These are phyloP conservation scores for Tapirus indicus DNA, from an alignment of 2,797 vertebrate species.

Conservation along the genomic window DNA sequence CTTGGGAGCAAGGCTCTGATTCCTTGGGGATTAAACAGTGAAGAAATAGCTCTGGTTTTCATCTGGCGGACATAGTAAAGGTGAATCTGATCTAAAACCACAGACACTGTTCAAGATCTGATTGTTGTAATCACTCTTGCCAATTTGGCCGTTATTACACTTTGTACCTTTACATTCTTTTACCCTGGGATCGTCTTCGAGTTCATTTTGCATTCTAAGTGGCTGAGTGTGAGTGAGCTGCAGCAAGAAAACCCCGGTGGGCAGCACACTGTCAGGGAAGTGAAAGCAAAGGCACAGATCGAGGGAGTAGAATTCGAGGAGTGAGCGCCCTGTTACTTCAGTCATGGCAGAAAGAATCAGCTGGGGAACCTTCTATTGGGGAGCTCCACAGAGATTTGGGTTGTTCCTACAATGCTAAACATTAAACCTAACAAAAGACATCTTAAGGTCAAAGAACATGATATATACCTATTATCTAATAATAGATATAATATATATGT, in stretches of 20 bases:
- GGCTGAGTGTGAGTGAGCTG: neutral
- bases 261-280: neutral
- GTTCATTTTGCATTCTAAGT: neutral
- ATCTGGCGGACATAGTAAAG: neutral
- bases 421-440: neutral
- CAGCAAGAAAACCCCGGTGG: neutral
- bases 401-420: neutral
- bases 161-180: neutral
- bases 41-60: neutral
- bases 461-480: neutral
- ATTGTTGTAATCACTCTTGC: neutral
- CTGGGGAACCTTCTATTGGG: neutral
- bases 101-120: neutral
- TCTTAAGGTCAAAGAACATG: neutral
- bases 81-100: neutral
- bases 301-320: neutral
- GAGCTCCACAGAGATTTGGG: neutral
- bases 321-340: neutral
- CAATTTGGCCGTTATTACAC: neutral
- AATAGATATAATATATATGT: no score
- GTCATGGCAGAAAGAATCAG: neutral
- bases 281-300: neutral
- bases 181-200: neutral
- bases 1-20: neutral
- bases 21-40: neutral